Conservation (phyloP, 1,140 invertebrate genomes). For the Cherax destructor region DNA sequence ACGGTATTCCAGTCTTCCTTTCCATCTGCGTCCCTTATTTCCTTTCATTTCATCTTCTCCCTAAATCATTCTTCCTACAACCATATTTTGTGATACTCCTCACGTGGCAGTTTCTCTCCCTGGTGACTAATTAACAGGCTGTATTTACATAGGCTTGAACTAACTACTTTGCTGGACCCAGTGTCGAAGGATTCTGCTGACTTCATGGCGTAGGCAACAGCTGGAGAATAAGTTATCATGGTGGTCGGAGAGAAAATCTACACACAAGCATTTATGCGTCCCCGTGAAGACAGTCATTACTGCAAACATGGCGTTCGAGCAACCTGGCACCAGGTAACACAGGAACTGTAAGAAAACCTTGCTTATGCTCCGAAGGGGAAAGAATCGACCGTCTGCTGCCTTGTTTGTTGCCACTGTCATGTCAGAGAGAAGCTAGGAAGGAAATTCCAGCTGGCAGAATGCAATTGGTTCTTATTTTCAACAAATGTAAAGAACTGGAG, state of each 20-base stretch:
- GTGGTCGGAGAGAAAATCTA: not conserved
- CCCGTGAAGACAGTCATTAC: slow-evolving; percentile 2
- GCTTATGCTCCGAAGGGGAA: not conserved
- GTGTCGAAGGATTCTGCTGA: not conserved
- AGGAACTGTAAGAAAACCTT: not conserved
- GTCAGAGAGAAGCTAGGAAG: not conserved
- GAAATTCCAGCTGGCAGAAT: not conserved
- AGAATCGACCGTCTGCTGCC: not conserved
- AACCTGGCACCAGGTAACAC: not conserved
- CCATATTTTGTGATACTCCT: too few species aligned
- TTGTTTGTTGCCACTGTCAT: not conserved
- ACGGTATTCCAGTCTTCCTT: too few species aligned
- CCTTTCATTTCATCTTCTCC: not conserved
- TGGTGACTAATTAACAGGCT: not conserved
- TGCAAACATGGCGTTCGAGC: not conserved
- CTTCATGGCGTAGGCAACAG: not conserved
- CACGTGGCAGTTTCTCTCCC: not conserved
- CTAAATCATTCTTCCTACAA: not conserved
- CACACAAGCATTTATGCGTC: too few species aligned
- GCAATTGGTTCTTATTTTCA: slow-evolving; percentile 8
- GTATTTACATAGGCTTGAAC: not conserved
- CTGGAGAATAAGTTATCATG: slow-evolving; percentile 4
- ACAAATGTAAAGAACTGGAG: not conserved
- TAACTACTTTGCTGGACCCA: not conserved
- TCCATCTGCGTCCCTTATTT: too few species aligned